Evolutionary conservation across 2,113 vertebrate genomes (phyloP).

Genomic region (Epinephelus lanceolatus): DNA sequence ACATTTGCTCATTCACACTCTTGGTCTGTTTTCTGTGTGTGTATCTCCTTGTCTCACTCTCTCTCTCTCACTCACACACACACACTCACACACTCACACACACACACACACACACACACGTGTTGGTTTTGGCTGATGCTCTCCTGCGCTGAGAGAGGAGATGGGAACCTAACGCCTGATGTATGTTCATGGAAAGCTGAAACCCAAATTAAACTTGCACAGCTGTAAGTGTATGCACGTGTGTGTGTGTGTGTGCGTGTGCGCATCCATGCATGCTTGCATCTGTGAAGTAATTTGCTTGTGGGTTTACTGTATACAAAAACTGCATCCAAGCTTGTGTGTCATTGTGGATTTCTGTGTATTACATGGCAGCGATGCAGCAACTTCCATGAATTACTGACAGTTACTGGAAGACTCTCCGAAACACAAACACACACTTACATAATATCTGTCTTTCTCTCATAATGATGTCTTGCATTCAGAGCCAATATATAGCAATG

Average conservation of each 20-base stretch:
- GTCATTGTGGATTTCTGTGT: conserved; percentile 24
- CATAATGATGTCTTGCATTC: conserved; percentile 29
- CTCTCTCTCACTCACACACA: not conserved
- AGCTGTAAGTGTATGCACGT: conserved; percentile 36
- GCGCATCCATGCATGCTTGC: not conserved
- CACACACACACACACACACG: conserved; percentile 23
- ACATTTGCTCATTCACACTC: conserved; percentile 4
- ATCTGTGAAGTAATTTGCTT: conserved; percentile 35
- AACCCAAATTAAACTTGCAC: conserved; percentile 59
- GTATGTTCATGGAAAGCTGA: conserved; percentile 66
- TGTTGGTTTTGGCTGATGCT: conserved; percentile 69
- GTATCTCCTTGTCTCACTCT: not conserved
- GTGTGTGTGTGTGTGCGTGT: conserved; percentile 10
- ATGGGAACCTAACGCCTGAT: conserved; percentile 36
- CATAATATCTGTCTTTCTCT: conserved; percentile 21
- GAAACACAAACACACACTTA: conserved; percentile 30
- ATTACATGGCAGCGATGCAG: conserved; percentile 35
- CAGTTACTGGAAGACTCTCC: conserved; percentile 49
- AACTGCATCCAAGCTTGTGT: conserved; percentile 30
- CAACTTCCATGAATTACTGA: conserved; percentile 50
- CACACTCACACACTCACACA: not conserved
- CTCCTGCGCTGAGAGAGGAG: conserved; percentile 46
- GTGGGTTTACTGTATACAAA: conserved; percentile 25
- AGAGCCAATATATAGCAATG: not conserved
- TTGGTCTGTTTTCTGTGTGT: not conserved